These are phyloP conservation scores for Enteromius anoplus DNA, from an alignment of 2,797 vertebrate species.

Conservation along the genomic window DNA sequence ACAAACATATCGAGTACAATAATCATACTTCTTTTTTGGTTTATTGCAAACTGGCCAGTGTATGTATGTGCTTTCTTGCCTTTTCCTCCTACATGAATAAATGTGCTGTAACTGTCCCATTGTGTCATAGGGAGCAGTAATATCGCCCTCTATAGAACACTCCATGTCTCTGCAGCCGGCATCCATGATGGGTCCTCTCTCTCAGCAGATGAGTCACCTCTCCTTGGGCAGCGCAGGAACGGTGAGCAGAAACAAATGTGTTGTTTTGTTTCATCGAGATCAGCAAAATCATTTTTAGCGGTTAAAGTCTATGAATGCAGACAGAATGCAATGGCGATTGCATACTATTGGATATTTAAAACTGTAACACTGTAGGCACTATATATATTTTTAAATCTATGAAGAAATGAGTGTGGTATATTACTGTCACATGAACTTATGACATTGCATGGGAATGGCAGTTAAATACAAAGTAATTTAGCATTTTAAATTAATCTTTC, in stretches of 20 bases:
- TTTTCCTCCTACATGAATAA: too few species aligned
- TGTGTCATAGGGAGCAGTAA: conserved; percentile 85
- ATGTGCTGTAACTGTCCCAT: background rate
- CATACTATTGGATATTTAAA: background rate
- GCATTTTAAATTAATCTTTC: background rate
- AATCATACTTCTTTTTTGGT: background rate
- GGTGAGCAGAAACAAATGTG: conserved; percentile 72
- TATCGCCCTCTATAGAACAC: conserved; percentile 98
- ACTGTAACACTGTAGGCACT: background rate
- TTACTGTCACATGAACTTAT: background rate
- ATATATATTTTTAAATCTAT: background rate
- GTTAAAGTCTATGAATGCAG: conserved; percentile 1
- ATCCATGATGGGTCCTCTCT: conserved; percentile 91
- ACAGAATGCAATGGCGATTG: background rate
- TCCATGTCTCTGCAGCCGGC: conserved; percentile 96
- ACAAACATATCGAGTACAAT: background rate
- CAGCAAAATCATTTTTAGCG: background rate
- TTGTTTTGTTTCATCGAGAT: background rate
- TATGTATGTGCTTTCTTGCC: background rate
- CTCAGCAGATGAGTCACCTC: conserved; percentile 98
- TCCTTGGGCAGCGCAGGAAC: conserved; percentile 92
- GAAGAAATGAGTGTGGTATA: background rate
- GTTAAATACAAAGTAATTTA: background rate
- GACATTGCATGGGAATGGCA: background rate
- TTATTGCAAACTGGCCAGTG: background rate